Evolutionary conservation across 2,888 invertebrate species (phyloP).

Genomic region (Lamproptera curius): DNA sequence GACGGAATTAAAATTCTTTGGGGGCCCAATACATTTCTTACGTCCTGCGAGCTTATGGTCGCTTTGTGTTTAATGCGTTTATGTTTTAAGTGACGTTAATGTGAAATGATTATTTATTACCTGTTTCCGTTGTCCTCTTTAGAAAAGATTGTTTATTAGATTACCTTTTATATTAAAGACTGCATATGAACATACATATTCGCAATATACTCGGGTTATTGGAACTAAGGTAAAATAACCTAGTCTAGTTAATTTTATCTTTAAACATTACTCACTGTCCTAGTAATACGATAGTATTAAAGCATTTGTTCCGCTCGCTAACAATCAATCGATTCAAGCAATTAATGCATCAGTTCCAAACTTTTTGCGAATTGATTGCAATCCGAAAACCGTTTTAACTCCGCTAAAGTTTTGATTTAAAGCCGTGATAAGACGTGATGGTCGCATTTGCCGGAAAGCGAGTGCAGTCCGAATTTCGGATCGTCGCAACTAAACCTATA

Average conservation of each 20-base stretch:
- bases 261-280: too few relatives aligned
- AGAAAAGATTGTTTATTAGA: background rate
- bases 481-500: background rate
- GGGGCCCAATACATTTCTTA: constrained; percentile 41
- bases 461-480: background rate
- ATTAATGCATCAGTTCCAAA: background rate
- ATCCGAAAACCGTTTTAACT: constrained; percentile 12
- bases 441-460: constrained; percentile 1
- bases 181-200: background rate
- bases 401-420: constrained; percentile 8
- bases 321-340: too few relatives aligned
- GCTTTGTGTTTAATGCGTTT: constrained; percentile 12
- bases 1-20: constrained; percentile 58
- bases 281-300: too few relatives aligned
- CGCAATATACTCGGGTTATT: background rate
- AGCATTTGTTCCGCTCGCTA: too few relatives aligned
- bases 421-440: constrained; percentile 4
- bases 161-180: background rate
- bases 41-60: constrained; percentile 26
- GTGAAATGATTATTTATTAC: constrained; percentile 7
- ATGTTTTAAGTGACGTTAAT: background rate
- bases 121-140: background rate
- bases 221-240: background rate
- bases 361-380: background rate
- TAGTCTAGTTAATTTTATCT: too few relatives aligned